These are phyloP conservation scores for Epinephelus coioides DNA, from an alignment of 2,797 vertebrate species.

Conservation along the genomic window DNA sequence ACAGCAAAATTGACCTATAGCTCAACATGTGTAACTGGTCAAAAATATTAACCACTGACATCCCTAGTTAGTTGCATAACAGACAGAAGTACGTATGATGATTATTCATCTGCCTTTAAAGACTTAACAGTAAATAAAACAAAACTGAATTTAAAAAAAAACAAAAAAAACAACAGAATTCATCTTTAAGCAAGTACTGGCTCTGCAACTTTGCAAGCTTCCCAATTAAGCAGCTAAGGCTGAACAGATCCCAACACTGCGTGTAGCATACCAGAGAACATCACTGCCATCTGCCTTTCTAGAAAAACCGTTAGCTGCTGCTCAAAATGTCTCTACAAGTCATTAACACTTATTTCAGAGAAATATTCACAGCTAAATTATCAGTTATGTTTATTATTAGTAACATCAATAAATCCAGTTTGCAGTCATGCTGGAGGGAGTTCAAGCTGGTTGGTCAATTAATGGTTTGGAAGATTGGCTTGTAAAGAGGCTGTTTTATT, in stretches of 20 bases:
- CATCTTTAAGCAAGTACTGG: background rate
- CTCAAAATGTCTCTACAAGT: background rate
- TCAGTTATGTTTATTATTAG: background rate
- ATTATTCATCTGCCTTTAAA: background rate
- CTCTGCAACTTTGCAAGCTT: background rate
- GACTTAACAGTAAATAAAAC: background rate
- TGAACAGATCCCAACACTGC: slow-evolving; percentile 9
- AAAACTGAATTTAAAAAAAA: too few relatives aligned
- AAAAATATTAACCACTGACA: too few relatives aligned
- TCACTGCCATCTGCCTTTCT: background rate
- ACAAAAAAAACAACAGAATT: too few relatives aligned
- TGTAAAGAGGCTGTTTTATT: background rate
- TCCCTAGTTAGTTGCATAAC: too few relatives aligned
- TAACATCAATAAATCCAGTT: background rate
- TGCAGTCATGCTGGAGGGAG: background rate
- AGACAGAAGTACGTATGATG: background rate
- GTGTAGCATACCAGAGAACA: background rate
- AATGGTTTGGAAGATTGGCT: background rate
- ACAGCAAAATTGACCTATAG: too few relatives aligned
- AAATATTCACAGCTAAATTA: background rate
- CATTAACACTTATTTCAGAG: background rate
- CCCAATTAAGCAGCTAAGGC: slow-evolving; percentile 9
- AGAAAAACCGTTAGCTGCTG: background rate
- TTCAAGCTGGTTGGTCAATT: background rate
- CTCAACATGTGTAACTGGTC: too few relatives aligned